Evolutionary conservation across 2,797 vertebrate species (phyloP).

Genomic region (Cynopterus sphinx): DNA sequence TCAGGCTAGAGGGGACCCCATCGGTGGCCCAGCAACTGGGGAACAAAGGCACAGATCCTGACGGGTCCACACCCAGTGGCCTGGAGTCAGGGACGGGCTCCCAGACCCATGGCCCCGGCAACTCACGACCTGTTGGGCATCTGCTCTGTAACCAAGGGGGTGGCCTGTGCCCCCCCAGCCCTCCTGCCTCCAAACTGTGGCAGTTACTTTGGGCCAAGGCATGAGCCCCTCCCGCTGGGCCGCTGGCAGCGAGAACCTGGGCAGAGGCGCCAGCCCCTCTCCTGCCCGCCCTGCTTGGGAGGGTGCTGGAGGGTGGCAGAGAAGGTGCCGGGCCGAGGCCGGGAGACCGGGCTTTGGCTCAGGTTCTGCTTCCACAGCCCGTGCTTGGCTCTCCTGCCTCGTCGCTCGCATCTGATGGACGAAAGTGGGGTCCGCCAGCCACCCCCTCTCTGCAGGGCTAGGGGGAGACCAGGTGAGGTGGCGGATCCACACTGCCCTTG

Average conservation of each 20-base stretch:
- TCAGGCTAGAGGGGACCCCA: neutral
- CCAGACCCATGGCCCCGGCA: neutral
- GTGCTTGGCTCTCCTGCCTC: neutral
- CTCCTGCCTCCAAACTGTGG: neutral
- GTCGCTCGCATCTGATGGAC: neutral
- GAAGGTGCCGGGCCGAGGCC: neutral
- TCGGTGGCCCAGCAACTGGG: neutral
- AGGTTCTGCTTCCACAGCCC: neutral
- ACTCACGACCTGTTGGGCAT: neutral
- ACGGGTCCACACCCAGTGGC: rapidly evolving
- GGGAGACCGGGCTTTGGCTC: neutral
- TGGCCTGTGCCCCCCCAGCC: neutral
- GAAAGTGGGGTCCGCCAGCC: neutral
- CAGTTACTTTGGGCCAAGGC: neutral
- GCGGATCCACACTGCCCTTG: neutral
- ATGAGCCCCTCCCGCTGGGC: neutral
- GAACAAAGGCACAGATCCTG: neutral
- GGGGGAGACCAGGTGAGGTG: neutral
- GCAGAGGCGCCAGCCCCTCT: too few relatives aligned
- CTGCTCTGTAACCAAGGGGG: neutral
- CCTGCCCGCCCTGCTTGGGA: rapidly evolving
- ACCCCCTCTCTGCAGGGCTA: neutral
- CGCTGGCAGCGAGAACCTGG: neutral
- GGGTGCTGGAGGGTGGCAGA: neutral
- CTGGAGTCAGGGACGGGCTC: neutral